Evolutionary conservation across 2,797 vertebrate genomes (phyloP).

Genomic region (Tadarida brasiliensis): DNA sequence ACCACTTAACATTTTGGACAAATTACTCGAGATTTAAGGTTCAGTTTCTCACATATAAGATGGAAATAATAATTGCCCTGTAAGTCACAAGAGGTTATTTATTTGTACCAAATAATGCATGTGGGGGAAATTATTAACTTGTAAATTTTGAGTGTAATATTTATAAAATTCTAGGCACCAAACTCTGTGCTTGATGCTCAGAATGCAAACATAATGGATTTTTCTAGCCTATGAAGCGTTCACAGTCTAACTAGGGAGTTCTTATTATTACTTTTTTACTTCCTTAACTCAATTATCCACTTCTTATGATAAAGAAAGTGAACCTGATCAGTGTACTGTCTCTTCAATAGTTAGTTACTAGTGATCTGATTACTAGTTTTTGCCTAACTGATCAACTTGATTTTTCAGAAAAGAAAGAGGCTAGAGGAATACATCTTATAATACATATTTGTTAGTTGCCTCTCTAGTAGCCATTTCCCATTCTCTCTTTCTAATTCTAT

Average conservation of each 20-base stretch:
- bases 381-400: background rate
- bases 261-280: conserved; percentile 22
- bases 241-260: background rate
- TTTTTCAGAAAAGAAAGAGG: background rate
- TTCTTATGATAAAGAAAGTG: conserved; percentile 31
- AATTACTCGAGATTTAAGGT: background rate
- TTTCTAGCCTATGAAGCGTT: background rate
- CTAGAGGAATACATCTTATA: background rate
- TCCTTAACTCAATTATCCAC: background rate
- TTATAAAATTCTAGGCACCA: conserved; percentile 28
- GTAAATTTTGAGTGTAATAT: background rate
- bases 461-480: conserved; percentile 18
- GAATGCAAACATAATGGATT: conserved; percentile 6
- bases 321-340: background rate
- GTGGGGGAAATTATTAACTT: background rate
- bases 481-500: background rate
- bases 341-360: conserved; percentile 9
- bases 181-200: background rate
- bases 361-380: background rate
- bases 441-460: background rate
- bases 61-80: background rate
- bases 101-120: background rate
- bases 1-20: background rate
- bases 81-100: background rate
- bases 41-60: background rate